Base-by-base conservation (phyloP, 2,797 vertebrate genomes). In the Sternotherus odoratus region DNA sequence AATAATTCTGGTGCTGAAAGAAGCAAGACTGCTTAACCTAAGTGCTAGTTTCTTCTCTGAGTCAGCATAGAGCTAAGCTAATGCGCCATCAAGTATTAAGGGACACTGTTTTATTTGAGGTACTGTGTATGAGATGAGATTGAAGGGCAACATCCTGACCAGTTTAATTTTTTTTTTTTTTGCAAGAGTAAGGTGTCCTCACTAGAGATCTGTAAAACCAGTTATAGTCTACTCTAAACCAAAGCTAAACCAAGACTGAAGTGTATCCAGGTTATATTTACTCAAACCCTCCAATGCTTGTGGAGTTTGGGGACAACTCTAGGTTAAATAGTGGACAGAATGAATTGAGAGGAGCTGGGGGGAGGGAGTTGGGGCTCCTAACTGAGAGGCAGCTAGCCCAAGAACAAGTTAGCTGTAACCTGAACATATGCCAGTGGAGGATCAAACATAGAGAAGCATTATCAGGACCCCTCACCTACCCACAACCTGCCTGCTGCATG, bases 401-500 rank as follows among this genome's bases (percentile, higher is more conserved):
- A 79, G 50, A 23, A 39, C 12, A 84, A 86, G 5, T 36, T 53
- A 33, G n/a, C 81, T 86, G 43, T 19, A 86, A 54, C 15, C 12
- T 39, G 74, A 36, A 86, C 66, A 17, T 3, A 43, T 36, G 1
- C 16, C 46, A 69, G 66, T 6, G 15, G 8, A 30, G 53, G 36
- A 80, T 30, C 53, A 30, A 21, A 53, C 9, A 28, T 28, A 56
- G 16, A 17, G 13, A 46, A 74, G 39, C 39, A 43, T 36, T 23
- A 24, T 13, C 26, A 13, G 15, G 12, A 74, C 26, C 69, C 10
- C 63, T 21, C 13, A 53, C 50, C 50, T 33, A 24, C n/a, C 21
- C 21, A 53, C 23, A 79, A 26, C 23, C 23, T 54, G 19, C 53
- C 23, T 9, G 3, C 74, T 17, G 23, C 0, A 1, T 33, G 12